These are phyloP conservation scores for Pelusios castaneus DNA, from an alignment of 2,113 vertebrate genomes.

Conservation along the genomic window DNA sequence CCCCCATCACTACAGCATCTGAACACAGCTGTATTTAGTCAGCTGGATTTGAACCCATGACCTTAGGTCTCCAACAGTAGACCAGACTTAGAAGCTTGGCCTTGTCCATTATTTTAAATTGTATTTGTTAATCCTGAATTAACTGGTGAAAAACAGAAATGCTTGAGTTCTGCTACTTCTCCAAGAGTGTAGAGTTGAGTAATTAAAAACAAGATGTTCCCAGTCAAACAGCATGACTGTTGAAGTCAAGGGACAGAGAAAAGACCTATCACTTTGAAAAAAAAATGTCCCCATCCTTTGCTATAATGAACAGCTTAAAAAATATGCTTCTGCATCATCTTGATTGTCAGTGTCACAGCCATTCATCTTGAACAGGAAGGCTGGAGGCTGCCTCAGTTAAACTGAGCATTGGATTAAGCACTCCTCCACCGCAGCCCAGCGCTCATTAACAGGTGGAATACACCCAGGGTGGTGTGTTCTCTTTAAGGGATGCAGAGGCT, in stretches of 20 bases:
- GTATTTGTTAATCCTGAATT: neutral
- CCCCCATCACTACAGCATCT: no score
- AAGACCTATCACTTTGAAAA: neutral
- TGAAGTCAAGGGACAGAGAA: neutral
- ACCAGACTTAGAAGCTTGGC: neutral
- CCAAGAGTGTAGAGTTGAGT: neutral
- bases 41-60: neutral
- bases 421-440: neutral
- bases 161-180: neutral
- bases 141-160: neutral
- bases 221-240: neutral
- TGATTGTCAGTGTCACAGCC: neutral
- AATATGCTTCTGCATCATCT: neutral
- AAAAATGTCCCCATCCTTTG: neutral
- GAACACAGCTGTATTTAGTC: neutral
- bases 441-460: neutral
- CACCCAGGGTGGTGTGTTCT: neutral
- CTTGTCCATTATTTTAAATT: neutral
- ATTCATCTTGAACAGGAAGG: neutral
- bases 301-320: neutral
- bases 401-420: neutral
- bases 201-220: neutral
- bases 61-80: neutral
- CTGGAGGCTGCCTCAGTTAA: neutral
- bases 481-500: accelerated